Base-by-base conservation (phyloP, 2,888 invertebrate genomes). In the Antheraea assamensis region DNA sequence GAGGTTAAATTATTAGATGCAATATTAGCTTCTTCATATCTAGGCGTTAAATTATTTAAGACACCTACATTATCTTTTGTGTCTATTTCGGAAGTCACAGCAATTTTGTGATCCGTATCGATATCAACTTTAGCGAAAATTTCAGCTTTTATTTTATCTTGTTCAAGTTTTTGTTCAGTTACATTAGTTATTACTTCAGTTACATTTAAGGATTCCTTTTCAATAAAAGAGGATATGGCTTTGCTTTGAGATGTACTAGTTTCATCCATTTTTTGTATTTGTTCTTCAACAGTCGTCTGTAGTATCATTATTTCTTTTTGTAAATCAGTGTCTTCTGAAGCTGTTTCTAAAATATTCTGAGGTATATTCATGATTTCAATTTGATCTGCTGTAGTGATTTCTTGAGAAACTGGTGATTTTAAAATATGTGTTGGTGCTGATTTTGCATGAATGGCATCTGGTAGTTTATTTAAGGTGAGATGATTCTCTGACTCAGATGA, bases 401-500 rank as follows among this genome's bases (percentile, higher is more conserved):
- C 92, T 83, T 94, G 87, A 7, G 88, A 88, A 24, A 94, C 70
- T 42, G 93, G 85, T 42, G 92, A 91, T 83, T 92, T 95, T 0
- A 95, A 81, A n/a, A 91, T 84, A 76, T 91, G 88, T 0, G 90
- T 85, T 21, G 89, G 82, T 27, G 83, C 77, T 52, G 85, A 77
- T 78, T 85, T 86, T 19, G 91, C 90, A 70, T 81, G 82, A 15
- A 83, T 77, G 1, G 72, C 70, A 70, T 80, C 87, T 21, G 92
- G 87, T 19, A 83, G 83, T 79, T 84, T 87, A 71, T 85, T 82
- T 24, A 91, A 77, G 35, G 85, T 82, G 27, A 97, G 89, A 49
- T 92, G 87, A 42, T 93, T 94, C 91, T 97, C 97, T 77, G 95
- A 95, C 88, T 98, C 97, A 55, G 95, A 93, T 0, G 92, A 87